Conservation (phyloP, 1,140 invertebrate genomes). For the Carposina sasakii region DNA sequence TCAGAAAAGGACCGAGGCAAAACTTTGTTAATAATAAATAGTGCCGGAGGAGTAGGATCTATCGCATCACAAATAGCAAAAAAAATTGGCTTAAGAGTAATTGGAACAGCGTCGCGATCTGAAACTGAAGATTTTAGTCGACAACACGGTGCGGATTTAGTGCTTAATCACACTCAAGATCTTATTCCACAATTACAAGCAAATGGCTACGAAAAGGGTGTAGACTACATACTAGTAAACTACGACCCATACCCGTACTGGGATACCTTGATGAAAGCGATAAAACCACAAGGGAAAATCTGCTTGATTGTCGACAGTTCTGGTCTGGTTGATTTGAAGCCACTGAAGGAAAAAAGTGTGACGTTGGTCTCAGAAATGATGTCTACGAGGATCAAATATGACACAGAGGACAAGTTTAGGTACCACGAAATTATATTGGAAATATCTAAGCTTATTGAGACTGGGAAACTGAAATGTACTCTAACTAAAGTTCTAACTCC, state of each 20-base stretch:
- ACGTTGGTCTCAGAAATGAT: slow-evolving; percentile 59
- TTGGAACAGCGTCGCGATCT: slow-evolving; percentile 54
- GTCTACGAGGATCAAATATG: slow-evolving; percentile 50
- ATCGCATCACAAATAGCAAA: slow-evolving; percentile 50
- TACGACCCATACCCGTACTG: slow-evolving; percentile 61
- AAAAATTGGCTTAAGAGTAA: slow-evolving; percentile 48
- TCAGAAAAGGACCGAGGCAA: slow-evolving; percentile 55
- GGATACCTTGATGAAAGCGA: slow-evolving; percentile 49
- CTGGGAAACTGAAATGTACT: slow-evolving; percentile 42
- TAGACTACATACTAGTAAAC: slow-evolving; percentile 57
- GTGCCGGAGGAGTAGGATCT: slow-evolving; percentile 58
- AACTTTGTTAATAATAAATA: slow-evolving; percentile 54
- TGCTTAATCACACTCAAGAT: slow-evolving; percentile 49
- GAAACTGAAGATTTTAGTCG: slow-evolving; percentile 43
- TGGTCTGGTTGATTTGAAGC: slow-evolving; percentile 43
- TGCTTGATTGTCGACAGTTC: slow-evolving; percentile 56
- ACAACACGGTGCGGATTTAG: slow-evolving; percentile 39
- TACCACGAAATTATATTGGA: slow-evolving; percentile 45
- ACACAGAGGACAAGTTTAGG: slow-evolving; percentile 50
- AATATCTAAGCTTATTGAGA: slow-evolving; percentile 47
- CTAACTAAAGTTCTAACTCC: slow-evolving; percentile 46
- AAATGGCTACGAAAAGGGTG: slow-evolving; percentile 41
- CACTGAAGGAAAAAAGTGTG: slow-evolving; percentile 57
- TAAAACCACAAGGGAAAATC: slow-evolving; percentile 57
- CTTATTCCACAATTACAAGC: slow-evolving; percentile 42